These are phyloP conservation scores for Chrysopa pallens DNA, from an alignment of 1,140 invertebrate genomes.

Conservation along the genomic window DNA sequence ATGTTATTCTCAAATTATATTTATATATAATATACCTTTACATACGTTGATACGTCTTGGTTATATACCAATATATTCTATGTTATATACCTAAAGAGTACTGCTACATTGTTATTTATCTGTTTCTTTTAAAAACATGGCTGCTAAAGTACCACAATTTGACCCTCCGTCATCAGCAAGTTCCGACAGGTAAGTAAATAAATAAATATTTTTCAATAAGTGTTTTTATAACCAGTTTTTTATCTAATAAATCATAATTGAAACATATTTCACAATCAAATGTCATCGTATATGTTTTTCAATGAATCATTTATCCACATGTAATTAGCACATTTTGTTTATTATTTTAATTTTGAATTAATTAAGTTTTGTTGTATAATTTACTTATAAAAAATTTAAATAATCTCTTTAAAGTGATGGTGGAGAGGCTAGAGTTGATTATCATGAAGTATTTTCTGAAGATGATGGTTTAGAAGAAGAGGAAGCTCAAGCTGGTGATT, in stretches of 20 bases:
- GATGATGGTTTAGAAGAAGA: conserved; percentile 35
- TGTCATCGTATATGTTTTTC: background rate
- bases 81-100: too few relatives aligned
- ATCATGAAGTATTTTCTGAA: conserved; percentile 34
- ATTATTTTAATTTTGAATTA: conserved; percentile 16
- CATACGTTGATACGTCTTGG: too few relatives aligned
- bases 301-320: conserved; percentile 1
- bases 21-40: too few relatives aligned
- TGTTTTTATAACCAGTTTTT: conserved; percentile 1
- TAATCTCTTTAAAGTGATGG: conserved; percentile 23
- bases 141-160: conserved; percentile 44
- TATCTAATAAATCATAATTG: conserved; percentile 4
- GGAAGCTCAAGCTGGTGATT: conserved; percentile 35
- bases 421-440: conserved; percentile 29
- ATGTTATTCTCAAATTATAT: too few relatives aligned
- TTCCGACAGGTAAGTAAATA: conserved; percentile 50
- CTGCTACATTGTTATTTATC: too few relatives aligned
- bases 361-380: conserved; percentile 4
- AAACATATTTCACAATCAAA: conserved; percentile 4
- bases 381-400: too few relatives aligned
- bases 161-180: conserved; percentile 68
- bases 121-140: conserved; percentile 25
- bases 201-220: conserved; percentile 3
- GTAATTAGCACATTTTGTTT: conserved; percentile 1
- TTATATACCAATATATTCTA: too few relatives aligned